These are phyloP conservation scores for Sericinus montela DNA, from an alignment of 2,888 invertebrate genomes.

Conservation along the genomic window DNA sequence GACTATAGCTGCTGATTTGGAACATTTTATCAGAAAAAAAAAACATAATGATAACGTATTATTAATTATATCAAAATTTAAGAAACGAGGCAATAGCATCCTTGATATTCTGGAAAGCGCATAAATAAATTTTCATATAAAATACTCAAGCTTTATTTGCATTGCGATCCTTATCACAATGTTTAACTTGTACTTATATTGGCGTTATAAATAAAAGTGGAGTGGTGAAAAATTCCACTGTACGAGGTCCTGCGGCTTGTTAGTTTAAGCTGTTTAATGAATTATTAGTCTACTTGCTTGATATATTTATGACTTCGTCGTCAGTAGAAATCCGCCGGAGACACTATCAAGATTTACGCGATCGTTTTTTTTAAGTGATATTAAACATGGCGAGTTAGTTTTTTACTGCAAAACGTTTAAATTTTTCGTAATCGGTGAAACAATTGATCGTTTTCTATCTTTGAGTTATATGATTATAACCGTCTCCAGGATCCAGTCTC, in stretches of 20 bases:
- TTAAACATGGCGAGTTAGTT: too few species aligned
- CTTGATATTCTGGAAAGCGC: constrained; percentile 4
- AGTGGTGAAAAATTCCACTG: constrained; percentile 25
- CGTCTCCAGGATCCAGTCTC: too few species aligned
- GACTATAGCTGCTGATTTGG: too few species aligned
- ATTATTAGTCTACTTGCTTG: constrained; percentile 41
- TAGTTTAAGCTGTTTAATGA: constrained; percentile 22
- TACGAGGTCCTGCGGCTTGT: constrained; percentile 14
- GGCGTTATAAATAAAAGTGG: constrained; percentile 22
- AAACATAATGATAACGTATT: too few species aligned
- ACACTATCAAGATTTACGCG: constrained; percentile 43
- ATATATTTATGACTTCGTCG: constrained; percentile 46
- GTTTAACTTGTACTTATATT: constrained; percentile 12
- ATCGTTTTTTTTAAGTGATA: neutral
- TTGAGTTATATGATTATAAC: too few species aligned
- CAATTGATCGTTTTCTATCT: too few species aligned
- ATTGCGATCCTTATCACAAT: constrained; percentile 16
- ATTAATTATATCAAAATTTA: too few species aligned
- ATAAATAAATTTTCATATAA: constrained; percentile 14
- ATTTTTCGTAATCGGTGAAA: too few species aligned
- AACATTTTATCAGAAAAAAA: too few species aligned
- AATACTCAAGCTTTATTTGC: constrained; percentile 12
- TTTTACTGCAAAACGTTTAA: too few species aligned
- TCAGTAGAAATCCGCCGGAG: constrained; percentile 51
- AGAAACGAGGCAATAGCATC: neutral